phyloP scores from a whole-genome alignment of 1,140 invertebrate species.

The Vollenhovia emeryi region DNA sequence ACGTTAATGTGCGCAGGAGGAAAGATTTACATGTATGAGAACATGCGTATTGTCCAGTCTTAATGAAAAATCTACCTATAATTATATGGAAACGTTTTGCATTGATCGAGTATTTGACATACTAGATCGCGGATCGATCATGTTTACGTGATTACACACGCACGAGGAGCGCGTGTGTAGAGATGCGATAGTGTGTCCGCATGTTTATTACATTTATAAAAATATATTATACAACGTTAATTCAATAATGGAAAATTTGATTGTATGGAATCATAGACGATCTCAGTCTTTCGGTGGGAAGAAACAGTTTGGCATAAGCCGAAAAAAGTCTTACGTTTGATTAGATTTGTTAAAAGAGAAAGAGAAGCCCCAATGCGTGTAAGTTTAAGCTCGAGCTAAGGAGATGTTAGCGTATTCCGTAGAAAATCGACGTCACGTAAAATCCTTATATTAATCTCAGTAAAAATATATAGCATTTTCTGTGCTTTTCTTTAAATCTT shows the following conservation, averaged over 20 bases:
- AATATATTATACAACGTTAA: slow-evolving; percentile 68
- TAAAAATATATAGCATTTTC: slow-evolving; percentile 22
- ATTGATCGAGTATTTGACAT: background rate
- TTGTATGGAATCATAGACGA: background rate
- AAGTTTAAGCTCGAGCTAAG: background rate
- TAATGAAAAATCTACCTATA: slow-evolving; percentile 34
- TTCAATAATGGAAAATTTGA: slow-evolving; percentile 20
- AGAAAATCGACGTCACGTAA: background rate
- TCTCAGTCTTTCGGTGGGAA: background rate
- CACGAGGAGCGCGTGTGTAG: background rate
- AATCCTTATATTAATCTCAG: background rate
- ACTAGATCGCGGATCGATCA: background rate
- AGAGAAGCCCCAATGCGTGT: background rate
- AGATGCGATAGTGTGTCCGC: background rate
- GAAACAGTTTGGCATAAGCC: background rate
- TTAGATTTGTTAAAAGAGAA: background rate
- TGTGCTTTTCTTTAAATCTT: slow-evolving; percentile 26
- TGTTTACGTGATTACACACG: background rate
- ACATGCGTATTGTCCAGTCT: slow-evolving; percentile 70
- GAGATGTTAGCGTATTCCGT: background rate
- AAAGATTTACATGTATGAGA: slow-evolving; percentile 52
- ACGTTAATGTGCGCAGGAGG: slow-evolving; percentile 29
- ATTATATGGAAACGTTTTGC: background rate
- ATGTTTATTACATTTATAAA: slow-evolving; percentile 66
- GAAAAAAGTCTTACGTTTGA: background rate